Evolutionary conservation across 2,888 invertebrate species (phyloP).

Genomic region (Pelosia muscerda): DNA sequence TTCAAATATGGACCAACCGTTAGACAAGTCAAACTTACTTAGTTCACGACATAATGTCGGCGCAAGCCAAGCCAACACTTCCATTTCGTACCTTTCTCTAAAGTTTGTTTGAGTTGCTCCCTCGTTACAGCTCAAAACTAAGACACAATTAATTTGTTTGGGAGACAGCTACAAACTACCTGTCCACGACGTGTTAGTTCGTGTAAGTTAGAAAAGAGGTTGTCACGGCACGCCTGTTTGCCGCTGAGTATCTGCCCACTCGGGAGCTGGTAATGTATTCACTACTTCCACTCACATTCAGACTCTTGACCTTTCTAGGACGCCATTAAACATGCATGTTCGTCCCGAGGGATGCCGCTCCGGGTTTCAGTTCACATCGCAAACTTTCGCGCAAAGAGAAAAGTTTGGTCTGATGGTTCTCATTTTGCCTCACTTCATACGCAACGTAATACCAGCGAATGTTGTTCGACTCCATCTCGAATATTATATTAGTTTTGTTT

Average conservation of each 20-base stretch:
- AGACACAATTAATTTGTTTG: slow-evolving; percentile 85
- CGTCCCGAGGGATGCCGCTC: slow-evolving; percentile 73
- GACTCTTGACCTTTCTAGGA: slow-evolving; percentile 84
- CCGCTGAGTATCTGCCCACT: slow-evolving; percentile 64
- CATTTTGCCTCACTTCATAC: slow-evolving; percentile 74
- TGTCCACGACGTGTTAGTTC: slow-evolving; percentile 75
- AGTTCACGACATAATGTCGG: slow-evolving; percentile 67
- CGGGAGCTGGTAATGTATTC: slow-evolving; percentile 81
- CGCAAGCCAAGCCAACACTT: slow-evolving; percentile 60
- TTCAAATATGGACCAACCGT: slow-evolving; percentile 48
- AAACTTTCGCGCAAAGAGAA: slow-evolving; percentile 81
- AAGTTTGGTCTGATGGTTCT: slow-evolving; percentile 76
- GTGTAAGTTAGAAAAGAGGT: slow-evolving; percentile 77
- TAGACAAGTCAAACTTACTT: slow-evolving; percentile 67
- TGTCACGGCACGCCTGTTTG: slow-evolving; percentile 67
- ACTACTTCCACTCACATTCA: slow-evolving; percentile 75
- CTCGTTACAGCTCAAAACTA: slow-evolving; percentile 79
- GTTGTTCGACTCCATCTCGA: slow-evolving; percentile 59
- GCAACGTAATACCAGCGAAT: slow-evolving; percentile 44
- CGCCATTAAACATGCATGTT: slow-evolving; percentile 84
- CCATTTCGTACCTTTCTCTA: slow-evolving; percentile 72
- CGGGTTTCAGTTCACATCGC: slow-evolving; percentile 77
- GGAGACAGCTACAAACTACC: slow-evolving; percentile 84
- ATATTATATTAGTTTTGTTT: slow-evolving; percentile 60
- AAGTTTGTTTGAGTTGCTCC: slow-evolving; percentile 78